Evolutionary conservation across 1,140 invertebrate genomes (phyloP), one percentile per base, ranked within the genome.

Genomic region (Saxidomus purpurata): DNA sequence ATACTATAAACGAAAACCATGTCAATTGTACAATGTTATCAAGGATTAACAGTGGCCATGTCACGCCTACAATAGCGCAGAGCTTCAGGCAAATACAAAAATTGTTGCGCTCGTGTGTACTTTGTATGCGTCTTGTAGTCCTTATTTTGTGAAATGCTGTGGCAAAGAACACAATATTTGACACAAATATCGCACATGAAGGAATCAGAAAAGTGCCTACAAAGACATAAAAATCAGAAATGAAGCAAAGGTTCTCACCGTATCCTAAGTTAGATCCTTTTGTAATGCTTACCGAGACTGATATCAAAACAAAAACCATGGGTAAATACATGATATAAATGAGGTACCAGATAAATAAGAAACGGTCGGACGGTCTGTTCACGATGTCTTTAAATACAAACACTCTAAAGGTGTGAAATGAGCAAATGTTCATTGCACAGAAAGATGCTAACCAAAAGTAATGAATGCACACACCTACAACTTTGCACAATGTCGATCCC

Each of bases 381-480:
- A 74, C 1, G 4, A 76, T n/a, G 4, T 43, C 22, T 25, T 76
- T n/a, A n/a, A 3, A 83, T 31, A 22, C 17, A 40, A 96, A 96
- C 3, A 98, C 98, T 9, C 31, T 47, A 28, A 61, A 71, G 74
- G 86, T 90, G 36, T 92, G 86, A 71, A 61, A 89, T 0, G 98
- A 98, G 98, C 99, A 98, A 52, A 98, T 98, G 96, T 98, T 98
- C 89, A 99, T 97, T 98, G 98, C 99, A 95, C 98, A 98, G 96
- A 99, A 99, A 69, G 98, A 97, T 38, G 98, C 97, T 94, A 99
- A 96, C 96, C 98, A 98, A 95, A 98, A 97, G 96, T 98, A 99
- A 94, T 99, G 98, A 96, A 98, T 98, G 90, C 97, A 95, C 80
- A 98, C 97, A 81, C 97, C 98, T 96, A 97, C 92, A 0, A 90